Conservation (phyloP, 92 coral and sea anemone species). For the Actinernus sp. region DNA sequence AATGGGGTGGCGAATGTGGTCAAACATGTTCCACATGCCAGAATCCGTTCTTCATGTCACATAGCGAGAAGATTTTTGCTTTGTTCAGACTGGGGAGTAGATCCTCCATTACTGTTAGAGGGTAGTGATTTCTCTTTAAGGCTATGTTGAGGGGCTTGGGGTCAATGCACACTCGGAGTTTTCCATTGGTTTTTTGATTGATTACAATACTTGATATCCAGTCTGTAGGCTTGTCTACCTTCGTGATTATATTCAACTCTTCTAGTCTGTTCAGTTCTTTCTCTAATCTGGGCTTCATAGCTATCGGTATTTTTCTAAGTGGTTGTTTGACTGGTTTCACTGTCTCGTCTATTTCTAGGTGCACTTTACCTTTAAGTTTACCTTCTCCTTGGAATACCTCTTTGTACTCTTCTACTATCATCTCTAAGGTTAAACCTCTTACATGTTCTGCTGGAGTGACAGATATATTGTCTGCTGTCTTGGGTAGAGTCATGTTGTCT, state of each 20-base stretch:
- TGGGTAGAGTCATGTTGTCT: too few species aligned
- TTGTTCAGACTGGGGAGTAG: conserved; percentile 26
- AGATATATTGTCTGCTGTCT: too few species aligned
- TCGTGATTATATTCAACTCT: background rate
- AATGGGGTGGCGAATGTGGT: conserved; percentile 43
- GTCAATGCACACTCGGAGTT: conserved; percentile 51
- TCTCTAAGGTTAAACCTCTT: background rate
- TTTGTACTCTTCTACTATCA: background rate
- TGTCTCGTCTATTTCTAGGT: background rate
- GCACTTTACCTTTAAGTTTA: too few species aligned
- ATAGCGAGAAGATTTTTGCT: conserved; percentile 21
- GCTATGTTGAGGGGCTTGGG: conserved; percentile 46
- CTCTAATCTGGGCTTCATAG: conserved; percentile 3
- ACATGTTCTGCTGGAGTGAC: background rate
- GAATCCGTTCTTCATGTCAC: conserved; percentile 34
- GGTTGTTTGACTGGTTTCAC: background rate
- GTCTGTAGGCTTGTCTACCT: conserved; percentile 4
- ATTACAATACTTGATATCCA: conserved; percentile 47
- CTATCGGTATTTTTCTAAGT: background rate
- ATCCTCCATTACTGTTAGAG: conserved; percentile 19
- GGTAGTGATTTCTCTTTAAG: conserved; percentile 14
- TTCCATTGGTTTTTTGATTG: conserved; percentile 38
- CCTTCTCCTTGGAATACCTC: too few species aligned
- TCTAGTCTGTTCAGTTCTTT: background rate
- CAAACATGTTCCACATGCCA: conserved; percentile 30